Evolutionary conservation across 2,888 invertebrate genomes (phyloP).

Genomic region (Drosophila birchii): DNA sequence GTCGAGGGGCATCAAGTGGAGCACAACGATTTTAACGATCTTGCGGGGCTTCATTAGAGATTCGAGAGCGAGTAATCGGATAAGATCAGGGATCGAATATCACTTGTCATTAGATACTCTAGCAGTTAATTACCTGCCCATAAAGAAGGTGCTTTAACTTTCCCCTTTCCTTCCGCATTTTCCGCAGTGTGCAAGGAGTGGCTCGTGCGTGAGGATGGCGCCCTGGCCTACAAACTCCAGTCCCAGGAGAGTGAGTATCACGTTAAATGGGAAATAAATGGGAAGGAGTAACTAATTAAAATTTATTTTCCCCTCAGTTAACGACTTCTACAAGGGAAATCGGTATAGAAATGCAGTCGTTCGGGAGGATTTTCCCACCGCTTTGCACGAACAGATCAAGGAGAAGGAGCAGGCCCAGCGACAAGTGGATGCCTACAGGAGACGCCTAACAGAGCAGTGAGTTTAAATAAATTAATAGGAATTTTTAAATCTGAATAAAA

Average conservation of each 20-base stretch:
- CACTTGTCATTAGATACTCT: constrained; percentile 58
- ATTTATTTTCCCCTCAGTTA: constrained; percentile 85
- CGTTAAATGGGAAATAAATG: neutral
- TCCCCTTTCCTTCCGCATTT: constrained; percentile 61
- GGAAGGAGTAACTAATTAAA: neutral
- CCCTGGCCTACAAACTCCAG: constrained; percentile 91
- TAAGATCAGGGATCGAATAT: constrained; percentile 59
- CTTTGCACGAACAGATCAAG: constrained; percentile 89
- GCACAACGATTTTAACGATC: constrained; percentile 41
- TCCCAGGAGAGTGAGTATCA: constrained; percentile 90
- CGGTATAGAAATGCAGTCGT: constrained; percentile 90
- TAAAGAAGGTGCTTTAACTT: constrained; percentile 41
- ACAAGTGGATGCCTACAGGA: constrained; percentile 86
- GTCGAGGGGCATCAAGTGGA: constrained; percentile 43
- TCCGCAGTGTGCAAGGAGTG: constrained; percentile 92
- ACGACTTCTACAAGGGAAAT: constrained; percentile 91
- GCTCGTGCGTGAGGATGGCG: constrained; percentile 93
- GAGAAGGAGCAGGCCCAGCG: constrained; percentile 89
- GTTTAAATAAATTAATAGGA: constrained; percentile 57
- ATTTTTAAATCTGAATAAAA: neutral
- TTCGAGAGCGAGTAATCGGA: constrained; percentile 57
- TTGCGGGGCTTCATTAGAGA: constrained; percentile 70
- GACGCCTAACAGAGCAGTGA: constrained; percentile 87
- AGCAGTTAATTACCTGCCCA: constrained; percentile 48
- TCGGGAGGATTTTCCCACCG: constrained; percentile 91